Evolutionary conservation across 92 coral and sea anemone genomes (phyloP).

Genomic region (Siderastrea radians): DNA sequence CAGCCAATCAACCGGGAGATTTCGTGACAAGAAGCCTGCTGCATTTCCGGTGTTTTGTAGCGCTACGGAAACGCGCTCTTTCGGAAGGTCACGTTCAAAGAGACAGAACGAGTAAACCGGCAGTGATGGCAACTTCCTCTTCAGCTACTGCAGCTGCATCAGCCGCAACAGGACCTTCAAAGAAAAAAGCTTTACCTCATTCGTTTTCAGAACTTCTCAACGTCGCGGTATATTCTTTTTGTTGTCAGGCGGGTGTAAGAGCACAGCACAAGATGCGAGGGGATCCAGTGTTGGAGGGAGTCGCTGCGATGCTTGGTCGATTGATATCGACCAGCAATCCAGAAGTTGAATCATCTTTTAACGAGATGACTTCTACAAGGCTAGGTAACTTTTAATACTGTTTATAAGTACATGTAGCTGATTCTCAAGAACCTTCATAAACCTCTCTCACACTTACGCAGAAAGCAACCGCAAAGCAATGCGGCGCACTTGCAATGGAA

Average conservation of each 20-base stretch:
- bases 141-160: neutral
- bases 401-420: neutral
- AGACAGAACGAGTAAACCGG: too few relatives aligned
- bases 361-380: conserved; percentile 36
- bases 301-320: conserved; percentile 41
- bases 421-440: neutral
- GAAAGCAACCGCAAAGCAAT: too few relatives aligned
- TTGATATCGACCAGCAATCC: conserved; percentile 36
- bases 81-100: too few relatives aligned
- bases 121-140: neutral
- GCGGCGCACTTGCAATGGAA: too few relatives aligned
- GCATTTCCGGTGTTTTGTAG: too few relatives aligned
- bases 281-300: conserved; percentile 57
- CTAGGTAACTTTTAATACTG: conserved; percentile 24
- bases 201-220: conserved; percentile 33
- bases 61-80: too few relatives aligned
- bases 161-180: conserved; percentile 9
- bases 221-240: conserved; percentile 53
- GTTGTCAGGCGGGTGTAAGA: conserved; percentile 56
- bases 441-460: too few relatives aligned
- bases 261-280: conserved; percentile 19
- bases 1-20: too few relatives aligned
- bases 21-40: too few relatives aligned
- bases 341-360: conserved; percentile 28
- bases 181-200: neutral